A percentile compares a stretch with the other conserved stretches of the same genome.
Evolutionary conservation across 1,140 invertebrate genomes (phyloP).

Genomic region (Apocrypta bakeri): DNA sequence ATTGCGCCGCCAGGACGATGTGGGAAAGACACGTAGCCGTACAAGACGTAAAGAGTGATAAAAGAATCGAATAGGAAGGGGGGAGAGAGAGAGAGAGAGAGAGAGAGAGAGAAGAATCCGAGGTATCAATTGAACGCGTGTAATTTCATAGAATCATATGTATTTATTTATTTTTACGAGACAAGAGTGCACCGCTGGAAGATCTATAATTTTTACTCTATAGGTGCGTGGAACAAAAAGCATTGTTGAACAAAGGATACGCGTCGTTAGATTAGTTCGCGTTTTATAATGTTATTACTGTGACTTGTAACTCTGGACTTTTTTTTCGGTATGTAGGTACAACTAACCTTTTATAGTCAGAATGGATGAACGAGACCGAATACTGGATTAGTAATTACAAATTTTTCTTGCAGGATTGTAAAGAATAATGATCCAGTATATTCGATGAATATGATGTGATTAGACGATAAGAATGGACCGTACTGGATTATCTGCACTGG

Average conservation of each 20-base stretch:
- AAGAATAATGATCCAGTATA: too few species aligned
- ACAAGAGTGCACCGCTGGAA: neutral
- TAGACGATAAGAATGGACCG: too few species aligned
- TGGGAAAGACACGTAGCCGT: slow-evolving; percentile 49
- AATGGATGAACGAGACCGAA: too few species aligned
- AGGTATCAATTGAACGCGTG: slow-evolving; percentile 45
- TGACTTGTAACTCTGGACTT: too few species aligned
- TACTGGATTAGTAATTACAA: too few species aligned
- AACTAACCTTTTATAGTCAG: too few species aligned
- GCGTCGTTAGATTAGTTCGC: neutral
- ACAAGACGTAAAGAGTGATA: slow-evolving; percentile 39
- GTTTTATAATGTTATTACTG: neutral
- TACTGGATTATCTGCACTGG: too few species aligned
- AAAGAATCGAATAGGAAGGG: slow-evolving; percentile 31
- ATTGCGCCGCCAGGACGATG: slow-evolving; percentile 38
- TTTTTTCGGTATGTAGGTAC: too few species aligned
- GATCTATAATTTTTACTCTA: slow-evolving; percentile 44
- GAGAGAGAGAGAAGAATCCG: neutral
- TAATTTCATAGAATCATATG: slow-evolving; percentile 48
- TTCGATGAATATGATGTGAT: too few species aligned
- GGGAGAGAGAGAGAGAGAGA: slow-evolving; percentile 28
- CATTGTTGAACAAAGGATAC: neutral
- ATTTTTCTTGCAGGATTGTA: too few species aligned
- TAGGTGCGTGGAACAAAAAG: neutral
- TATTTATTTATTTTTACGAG: slow-evolving; percentile 49